These are phyloP conservation scores for Latrodectus geometricus DNA, from an alignment of 1,140 invertebrate species.

Conservation along the genomic window DNA sequence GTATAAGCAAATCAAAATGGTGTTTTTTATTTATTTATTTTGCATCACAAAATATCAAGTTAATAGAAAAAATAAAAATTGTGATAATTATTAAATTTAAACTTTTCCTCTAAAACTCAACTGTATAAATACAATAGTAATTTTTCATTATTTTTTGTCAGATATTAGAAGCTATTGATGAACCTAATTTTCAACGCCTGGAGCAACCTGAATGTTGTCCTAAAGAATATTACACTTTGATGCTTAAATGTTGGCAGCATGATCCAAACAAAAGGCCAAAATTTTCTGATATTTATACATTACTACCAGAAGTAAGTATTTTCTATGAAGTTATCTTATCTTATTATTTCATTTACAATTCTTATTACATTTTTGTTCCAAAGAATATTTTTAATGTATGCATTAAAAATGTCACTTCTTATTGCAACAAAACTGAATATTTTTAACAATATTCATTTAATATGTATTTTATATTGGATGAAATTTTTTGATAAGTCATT, in stretches of 20 bases:
- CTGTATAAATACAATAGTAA: not conserved
- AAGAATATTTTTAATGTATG: not conserved
- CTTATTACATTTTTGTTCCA: too few relatives aligned
- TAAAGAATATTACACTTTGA: slow-evolving; percentile 89
- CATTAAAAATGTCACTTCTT: not conserved
- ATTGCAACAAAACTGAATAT: not conserved
- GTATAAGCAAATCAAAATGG: too few relatives aligned
- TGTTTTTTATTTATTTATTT: too few relatives aligned
- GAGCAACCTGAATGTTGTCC: slow-evolving; percentile 96
- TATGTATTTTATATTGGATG: too few relatives aligned
- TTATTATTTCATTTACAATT: too few relatives aligned
- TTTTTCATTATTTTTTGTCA: slow-evolving; percentile 68
- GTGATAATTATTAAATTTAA: too few relatives aligned
- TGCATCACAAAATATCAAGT: too few relatives aligned
- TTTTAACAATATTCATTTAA: too few relatives aligned
- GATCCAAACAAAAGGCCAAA: slow-evolving; percentile 89
- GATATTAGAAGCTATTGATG: slow-evolving; percentile 95
- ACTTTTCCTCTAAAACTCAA: too few relatives aligned
- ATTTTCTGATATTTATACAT: slow-evolving; percentile 85
- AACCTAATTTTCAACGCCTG: slow-evolving; percentile 84
- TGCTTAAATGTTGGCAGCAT: slow-evolving; percentile 81
- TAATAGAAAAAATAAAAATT: too few relatives aligned
- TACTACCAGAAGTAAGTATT: slow-evolving; percentile 79
- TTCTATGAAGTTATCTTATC: not conserved
- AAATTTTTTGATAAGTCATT: too few relatives aligned